Evolutionary conservation across 2,888 invertebrate species (phyloP), one percentile per base, ranked within the genome.

Genomic region (Agrotis exclamationis): DNA sequence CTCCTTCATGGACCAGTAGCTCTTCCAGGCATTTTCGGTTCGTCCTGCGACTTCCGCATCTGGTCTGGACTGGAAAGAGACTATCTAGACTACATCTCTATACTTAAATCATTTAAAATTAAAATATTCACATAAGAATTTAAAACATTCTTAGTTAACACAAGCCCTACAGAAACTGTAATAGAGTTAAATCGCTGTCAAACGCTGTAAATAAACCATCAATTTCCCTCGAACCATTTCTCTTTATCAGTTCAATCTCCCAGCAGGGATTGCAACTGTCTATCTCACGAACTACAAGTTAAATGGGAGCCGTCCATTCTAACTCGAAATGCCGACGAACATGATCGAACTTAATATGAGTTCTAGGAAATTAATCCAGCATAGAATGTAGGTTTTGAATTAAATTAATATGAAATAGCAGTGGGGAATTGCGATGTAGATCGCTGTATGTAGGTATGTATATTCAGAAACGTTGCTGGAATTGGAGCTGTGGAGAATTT

Each of bases 331-430:
- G 65, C 47, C 20, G 47, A 80, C 59, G 24, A 39, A 64, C 60
- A 11, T 45, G 56, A 54, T 60, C 39, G 56, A 65, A 68, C 67
- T 63, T 71, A 54, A 53, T 71, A 22, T 47, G 47, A 60, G 60
- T 65, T 71, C 79, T 58, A 81, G 77, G 77, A 81, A 79, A 76
- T 81, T 81, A 79, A 71, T 63, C 62, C 47, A 63, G 28, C 58
- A 56, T 71, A 62, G 70, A 76, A 74, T 80, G 69, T 75, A 76
- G 77, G 63, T 59, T 79, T 71, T 63, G 71, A 81, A 79, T 81
- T 80, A 64, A 79, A 79, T 79, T 79, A 67, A 71, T 71, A 76
- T 68, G 64, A 80, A 71, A 63, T 71, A 71, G 62, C 60, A 44
- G 51, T 48, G 28, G 59, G 77, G 64, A 76, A 71, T 71, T 68